Base-by-base conservation (phyloP, 2,113 vertebrate species). In the Carassius carassius region DNA sequence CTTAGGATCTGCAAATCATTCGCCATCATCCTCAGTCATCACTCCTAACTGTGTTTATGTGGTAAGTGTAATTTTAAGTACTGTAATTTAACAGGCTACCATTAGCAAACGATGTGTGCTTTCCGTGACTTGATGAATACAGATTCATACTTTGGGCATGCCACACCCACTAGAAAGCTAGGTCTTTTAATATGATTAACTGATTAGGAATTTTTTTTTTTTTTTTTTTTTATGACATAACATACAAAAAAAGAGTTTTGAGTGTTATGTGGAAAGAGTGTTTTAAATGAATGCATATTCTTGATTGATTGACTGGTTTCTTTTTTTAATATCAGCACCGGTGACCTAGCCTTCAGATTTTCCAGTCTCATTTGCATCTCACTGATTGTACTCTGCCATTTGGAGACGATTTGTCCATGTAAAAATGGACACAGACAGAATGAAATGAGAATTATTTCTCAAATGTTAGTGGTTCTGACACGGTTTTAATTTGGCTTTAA, bases 391-490 rank as follows among this genome's bases (percentile, higher is more conserved):
- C 8, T 73, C 41, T 73, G 70, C 12, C 70, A 47, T 47, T 73
- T 44, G 21, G 11, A 47, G 37, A 73, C 1, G 5, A 47, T 47
- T 47, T 73, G 37, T 73, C 19, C 37, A 5, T 73, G 35, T 47
- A 73, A 73, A 47, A 73, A 47, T 73, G 41, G 41, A 73, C 70
- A 47, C 37, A 47, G 70, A 73, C 70, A 73, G 12, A 47, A 47
- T 23, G 21, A 47, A 47, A 73, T 23, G 41, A 23, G 70, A 2
- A 73, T 47, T 23, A 23, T 73, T 73, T 73, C 21, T 73, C 37
- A 73, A 23, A 73, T n/a, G 41, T 47, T 73, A 73, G 37, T 73
- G 70, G 70, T 73, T 73, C 13, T 47, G 37, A 47, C 41, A 12
- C 2, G 1, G 5, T 14, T 73, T 73, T 47, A 73, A 73, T 73